Conservation (phyloP, 2,888 invertebrate species). For the Schrankia costaestrigalis region DNA sequence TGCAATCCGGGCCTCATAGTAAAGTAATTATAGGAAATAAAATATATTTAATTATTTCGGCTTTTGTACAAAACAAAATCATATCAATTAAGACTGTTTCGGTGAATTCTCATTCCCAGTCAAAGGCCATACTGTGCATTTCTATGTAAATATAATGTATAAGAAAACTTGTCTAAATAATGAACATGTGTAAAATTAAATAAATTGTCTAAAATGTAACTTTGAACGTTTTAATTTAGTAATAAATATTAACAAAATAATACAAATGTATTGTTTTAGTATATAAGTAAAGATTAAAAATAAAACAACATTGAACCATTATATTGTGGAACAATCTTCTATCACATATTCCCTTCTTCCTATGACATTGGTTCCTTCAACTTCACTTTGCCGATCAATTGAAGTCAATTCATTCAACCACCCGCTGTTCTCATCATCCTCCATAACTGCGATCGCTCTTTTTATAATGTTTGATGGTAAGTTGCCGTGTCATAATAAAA, state of each 20-base stretch:
- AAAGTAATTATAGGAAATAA: constrained; percentile 37
- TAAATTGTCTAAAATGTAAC: constrained; percentile 75
- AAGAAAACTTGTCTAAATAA: constrained; percentile 70
- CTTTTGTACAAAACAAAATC: constrained; percentile 52
- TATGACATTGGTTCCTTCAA: too few relatives aligned
- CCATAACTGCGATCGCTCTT: too few relatives aligned
- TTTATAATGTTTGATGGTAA: too few relatives aligned
- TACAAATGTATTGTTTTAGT: too few relatives aligned
- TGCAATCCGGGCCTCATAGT: constrained; percentile 32
- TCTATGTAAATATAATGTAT: constrained; percentile 69
- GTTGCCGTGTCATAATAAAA: too few relatives aligned
- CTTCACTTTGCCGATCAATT: too few relatives aligned
- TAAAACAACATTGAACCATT: too few relatives aligned
- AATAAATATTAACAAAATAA: constrained; percentile 3
- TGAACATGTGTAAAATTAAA: constrained; percentile 78
- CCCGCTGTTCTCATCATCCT: too few relatives aligned
- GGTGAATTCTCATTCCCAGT: constrained; percentile 38
- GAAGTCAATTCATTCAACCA: too few relatives aligned
- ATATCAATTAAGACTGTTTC: constrained; percentile 62
- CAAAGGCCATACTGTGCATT: constrained; percentile 68
- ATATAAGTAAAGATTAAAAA: too few relatives aligned
- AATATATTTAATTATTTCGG: constrained; percentile 40
- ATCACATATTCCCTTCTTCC: too few relatives aligned
- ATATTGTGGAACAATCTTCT: too few relatives aligned
- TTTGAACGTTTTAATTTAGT: constrained; percentile 27